phyloP scores from a whole-genome alignment of 2,888 invertebrate species.

The Conus canariensis region DNA sequence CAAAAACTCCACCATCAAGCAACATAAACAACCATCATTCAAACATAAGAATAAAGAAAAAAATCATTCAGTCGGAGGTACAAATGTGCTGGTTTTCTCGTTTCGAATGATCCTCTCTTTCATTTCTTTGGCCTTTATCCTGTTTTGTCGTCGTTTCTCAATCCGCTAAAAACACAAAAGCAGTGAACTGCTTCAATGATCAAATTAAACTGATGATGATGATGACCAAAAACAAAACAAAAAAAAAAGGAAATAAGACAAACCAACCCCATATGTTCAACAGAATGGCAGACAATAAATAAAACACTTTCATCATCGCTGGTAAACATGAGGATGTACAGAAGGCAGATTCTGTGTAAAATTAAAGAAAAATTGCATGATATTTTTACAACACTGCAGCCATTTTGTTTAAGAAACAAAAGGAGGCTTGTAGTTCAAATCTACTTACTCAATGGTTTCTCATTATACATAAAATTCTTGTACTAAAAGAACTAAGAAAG shows the following conservation, averaged over 20 bases:
- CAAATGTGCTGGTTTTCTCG: conserved; percentile 25
- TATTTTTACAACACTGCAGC: too few relatives aligned
- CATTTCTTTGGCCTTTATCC: conserved; percentile 36
- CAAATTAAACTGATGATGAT: neutral
- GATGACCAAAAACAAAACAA: neutral
- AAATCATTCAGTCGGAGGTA: neutral
- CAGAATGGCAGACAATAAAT: neutral
- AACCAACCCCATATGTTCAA: neutral
- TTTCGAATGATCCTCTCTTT: neutral
- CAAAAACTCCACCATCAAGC: too few relatives aligned
- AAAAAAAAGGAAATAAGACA: neutral
- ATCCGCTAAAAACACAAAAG: conserved; percentile 33
- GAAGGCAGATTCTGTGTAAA: too few relatives aligned
- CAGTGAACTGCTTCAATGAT: neutral
- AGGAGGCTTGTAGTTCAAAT: too few relatives aligned
- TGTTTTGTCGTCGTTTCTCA: conserved; percentile 41
- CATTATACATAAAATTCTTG: neutral
- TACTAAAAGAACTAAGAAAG: neutral
- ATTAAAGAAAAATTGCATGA: too few relatives aligned
- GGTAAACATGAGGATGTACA: too few relatives aligned
- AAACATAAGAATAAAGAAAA: neutral
- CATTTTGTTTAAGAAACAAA: too few relatives aligned
- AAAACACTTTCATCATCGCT: too few relatives aligned
- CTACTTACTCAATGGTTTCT: too few relatives aligned
- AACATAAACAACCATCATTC: neutral